phyloP scores from a whole-genome alignment of 2,797 vertebrate species.

The Pterois miles region DNA sequence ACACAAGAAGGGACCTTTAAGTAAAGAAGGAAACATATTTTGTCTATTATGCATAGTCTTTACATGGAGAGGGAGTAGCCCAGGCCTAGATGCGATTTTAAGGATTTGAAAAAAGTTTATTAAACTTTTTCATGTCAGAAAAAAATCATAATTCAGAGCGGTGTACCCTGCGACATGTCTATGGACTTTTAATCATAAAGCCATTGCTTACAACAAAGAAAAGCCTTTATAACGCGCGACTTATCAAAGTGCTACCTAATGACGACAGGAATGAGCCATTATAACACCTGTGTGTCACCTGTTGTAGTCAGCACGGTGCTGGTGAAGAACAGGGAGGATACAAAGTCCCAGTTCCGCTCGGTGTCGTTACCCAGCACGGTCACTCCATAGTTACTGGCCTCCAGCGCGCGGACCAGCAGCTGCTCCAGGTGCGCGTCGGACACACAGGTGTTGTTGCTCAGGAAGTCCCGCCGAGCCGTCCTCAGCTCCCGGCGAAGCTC shows the following conservation, averaged over 20 bases:
- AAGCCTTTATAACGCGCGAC: neutral
- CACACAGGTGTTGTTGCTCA: conserved; percentile 89
- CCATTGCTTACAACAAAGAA: neutral
- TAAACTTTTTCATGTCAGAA: too few species aligned
- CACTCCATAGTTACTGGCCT: conserved; percentile 95
- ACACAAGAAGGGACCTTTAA: neutral
- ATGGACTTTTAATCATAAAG: neutral
- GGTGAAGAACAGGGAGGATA: conserved; percentile 95
- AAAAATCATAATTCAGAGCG: neutral
- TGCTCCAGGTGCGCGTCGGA: conserved; percentile 88
- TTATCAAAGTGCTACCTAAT: neutral
- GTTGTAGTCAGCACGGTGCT: conserved; percentile 97
- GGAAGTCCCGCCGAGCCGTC: conserved; percentile 84
- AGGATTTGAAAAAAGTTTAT: neutral
- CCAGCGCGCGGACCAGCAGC: conserved; percentile 88
- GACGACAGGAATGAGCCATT: neutral
- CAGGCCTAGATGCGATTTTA: neutral
- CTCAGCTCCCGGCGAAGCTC: conserved; percentile 86
- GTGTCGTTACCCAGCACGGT: conserved; percentile 87
- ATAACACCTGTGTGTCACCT: conserved; percentile 77
- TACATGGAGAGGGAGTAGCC: too few species aligned
- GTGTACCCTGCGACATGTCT: too few species aligned
- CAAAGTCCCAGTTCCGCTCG: conserved; percentile 94
- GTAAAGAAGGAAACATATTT: neutral
- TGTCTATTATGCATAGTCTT: accelerated